Evolutionary conservation across 2,113 vertebrate genomes (phyloP).

Genomic region (Pipra filicauda): DNA sequence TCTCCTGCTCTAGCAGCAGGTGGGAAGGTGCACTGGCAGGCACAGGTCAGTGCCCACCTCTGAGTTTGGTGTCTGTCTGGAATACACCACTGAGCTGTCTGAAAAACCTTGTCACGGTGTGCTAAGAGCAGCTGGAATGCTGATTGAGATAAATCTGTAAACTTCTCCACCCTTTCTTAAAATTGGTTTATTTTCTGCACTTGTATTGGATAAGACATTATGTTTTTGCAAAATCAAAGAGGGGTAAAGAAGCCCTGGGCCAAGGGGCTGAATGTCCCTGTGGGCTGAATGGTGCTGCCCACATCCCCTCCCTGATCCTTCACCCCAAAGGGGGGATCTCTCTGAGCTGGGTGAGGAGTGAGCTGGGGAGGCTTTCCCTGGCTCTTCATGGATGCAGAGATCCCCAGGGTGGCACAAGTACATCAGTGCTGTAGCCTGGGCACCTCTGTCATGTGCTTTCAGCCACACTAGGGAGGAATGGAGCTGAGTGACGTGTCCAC

Average conservation of each 20-base stretch:
- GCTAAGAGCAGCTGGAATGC: neutral
- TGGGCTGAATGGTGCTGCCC: neutral
- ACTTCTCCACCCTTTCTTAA: neutral
- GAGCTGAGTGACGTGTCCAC: neutral
- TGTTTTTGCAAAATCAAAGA: neutral
- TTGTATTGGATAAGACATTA: neutral
- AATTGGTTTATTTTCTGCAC: neutral
- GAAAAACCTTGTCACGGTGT: neutral
- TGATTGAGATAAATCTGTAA: neutral
- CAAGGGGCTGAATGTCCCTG: neutral
- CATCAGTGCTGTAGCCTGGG: neutral
- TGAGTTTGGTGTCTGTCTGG: neutral
- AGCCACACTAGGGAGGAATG: accelerated
- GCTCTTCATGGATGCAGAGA: neutral
- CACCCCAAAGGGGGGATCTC: no score
- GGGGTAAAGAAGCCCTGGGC: neutral
- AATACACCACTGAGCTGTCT: neutral
- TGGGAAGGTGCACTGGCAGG: neutral
- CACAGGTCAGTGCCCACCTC: neutral
- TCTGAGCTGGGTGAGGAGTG: neutral
- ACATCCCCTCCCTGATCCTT: neutral
- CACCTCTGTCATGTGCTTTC: neutral
- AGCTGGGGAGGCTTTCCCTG: neutral
- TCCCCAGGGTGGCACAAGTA: accelerated
- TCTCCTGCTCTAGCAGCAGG: neutral